These are phyloP conservation scores for Suricata suricatta DNA, from an alignment of 2,113 vertebrate genomes.

Conservation along the genomic window DNA sequence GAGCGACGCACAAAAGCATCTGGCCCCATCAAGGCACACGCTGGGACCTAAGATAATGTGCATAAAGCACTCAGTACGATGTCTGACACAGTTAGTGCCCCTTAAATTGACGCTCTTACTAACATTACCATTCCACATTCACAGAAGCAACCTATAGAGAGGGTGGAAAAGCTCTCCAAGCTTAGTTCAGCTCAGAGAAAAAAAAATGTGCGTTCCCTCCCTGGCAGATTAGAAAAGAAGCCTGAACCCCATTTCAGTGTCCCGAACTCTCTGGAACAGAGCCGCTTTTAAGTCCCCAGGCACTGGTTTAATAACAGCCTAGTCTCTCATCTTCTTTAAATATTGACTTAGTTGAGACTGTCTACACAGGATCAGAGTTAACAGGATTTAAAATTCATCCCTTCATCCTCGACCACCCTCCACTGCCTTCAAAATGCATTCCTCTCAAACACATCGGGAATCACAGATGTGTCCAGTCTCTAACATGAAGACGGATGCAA, in stretches of 20 bases:
- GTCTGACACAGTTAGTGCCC: not conserved
- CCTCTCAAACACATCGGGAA: not conserved
- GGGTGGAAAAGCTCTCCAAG: not conserved
- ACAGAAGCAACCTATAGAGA: not conserved
- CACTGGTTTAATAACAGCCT: not conserved
- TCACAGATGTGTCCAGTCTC: not conserved
- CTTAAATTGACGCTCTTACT: not conserved
- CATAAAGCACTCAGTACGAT: not conserved
- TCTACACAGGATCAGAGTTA: not conserved
- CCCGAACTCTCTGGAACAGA: not conserved
- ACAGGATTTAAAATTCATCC: constrained; percentile 35
- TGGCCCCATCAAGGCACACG: accelerated
- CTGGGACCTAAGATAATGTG: not conserved
- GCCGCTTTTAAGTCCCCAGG: not conserved
- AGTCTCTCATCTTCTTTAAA: constrained; percentile 25
- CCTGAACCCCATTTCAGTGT: not conserved
- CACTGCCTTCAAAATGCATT: constrained; percentile 55
- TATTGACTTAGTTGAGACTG: constrained; percentile 24
- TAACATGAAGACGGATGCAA: not conserved
- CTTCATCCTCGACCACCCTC: not conserved
- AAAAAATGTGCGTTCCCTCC: not conserved
- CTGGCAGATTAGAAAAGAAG: not conserved
- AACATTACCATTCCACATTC: not conserved
- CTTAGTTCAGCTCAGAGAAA: not conserved
- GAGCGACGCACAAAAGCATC: too few relatives aligned